Evolutionary conservation across 2,888 invertebrate genomes (phyloP).

Genomic region (Spicauda simplicius): DNA sequence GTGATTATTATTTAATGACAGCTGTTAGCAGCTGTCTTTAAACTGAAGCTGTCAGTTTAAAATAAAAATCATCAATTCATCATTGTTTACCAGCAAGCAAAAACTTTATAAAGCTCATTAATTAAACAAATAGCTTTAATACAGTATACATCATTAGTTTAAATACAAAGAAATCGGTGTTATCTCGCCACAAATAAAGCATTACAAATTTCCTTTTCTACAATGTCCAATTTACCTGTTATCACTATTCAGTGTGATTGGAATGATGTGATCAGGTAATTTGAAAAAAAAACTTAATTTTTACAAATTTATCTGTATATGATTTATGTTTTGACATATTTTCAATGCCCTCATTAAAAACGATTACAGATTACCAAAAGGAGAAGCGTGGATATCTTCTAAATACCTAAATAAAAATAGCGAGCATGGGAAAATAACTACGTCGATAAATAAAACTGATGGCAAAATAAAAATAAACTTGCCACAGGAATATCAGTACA

Average conservation of each 20-base stretch:
- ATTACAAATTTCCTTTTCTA: not conserved
- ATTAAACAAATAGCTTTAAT: too few species aligned
- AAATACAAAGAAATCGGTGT: too few species aligned
- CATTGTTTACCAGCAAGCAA: too few species aligned
- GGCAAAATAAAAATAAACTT: conserved; percentile 72
- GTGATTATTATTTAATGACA: too few species aligned
- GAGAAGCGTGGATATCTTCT: conserved; percentile 79
- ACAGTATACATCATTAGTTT: too few species aligned
- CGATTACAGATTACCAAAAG: conserved; percentile 67
- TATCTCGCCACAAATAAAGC: not conserved
- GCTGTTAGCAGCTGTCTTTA: too few species aligned
- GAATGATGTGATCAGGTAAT: conserved; percentile 82
- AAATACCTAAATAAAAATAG: conserved; percentile 72
- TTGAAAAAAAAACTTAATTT: not conserved
- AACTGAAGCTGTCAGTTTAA: too few species aligned
- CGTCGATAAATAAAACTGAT: conserved; percentile 60
- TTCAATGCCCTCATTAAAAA: not conserved
- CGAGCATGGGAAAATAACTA: conserved; percentile 69
- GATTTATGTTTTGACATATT: too few species aligned
- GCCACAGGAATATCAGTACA: conserved; percentile 68
- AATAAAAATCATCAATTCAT: too few species aligned
- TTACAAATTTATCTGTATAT: not conserved
- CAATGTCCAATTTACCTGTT: conserved; percentile 64
- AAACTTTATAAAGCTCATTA: too few species aligned
- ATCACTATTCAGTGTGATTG: conserved; percentile 82